A percentile compares a stretch with the other conserved stretches of the same genome.
Evolutionary conservation across 2,888 invertebrate species (phyloP).

Genomic region (Lottia gigantea): DNA sequence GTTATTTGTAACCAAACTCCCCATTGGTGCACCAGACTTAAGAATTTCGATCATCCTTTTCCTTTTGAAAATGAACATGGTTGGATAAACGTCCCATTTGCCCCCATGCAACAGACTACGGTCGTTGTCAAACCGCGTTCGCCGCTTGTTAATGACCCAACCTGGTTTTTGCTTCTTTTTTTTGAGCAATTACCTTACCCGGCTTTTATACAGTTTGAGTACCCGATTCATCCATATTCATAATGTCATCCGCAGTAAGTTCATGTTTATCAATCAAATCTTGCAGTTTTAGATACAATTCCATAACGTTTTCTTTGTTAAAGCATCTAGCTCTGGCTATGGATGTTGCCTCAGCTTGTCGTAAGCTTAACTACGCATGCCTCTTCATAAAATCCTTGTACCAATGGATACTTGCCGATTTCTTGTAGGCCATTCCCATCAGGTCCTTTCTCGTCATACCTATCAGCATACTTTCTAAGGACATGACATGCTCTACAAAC

Average conservation of each 20-base stretch:
- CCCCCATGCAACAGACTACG: background rate
- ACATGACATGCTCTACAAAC: background rate
- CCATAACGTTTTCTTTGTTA: conserved; percentile 14
- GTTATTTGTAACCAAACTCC: background rate
- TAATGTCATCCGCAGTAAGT: background rate
- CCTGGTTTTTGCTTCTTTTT: background rate
- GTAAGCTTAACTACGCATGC: conserved; percentile 4
- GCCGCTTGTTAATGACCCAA: conserved; percentile 3
- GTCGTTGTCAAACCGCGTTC: background rate
- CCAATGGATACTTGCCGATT: conserved; percentile 1
- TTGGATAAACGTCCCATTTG: background rate
- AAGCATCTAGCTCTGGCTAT: conserved; percentile 12
- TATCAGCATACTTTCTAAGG: conserved; percentile 3
- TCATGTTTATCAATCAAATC: background rate
- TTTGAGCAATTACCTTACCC: conserved; percentile 4
- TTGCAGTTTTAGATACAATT: conserved; percentile 12
- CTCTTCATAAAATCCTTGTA: conserved; percentile 15
- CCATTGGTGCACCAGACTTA: background rate
- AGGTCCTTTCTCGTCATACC: conserved; percentile 16
- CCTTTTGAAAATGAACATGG: background rate
- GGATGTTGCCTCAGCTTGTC: conserved; percentile 18
- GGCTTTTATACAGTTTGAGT: conserved; percentile 12
- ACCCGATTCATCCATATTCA: conserved; percentile 14
- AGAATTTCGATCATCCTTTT: background rate
- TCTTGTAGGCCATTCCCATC: conserved; percentile 9